phyloP scores from a whole-genome alignment of 2,113 vertebrate genomes.

The Tyrannus savana region DNA sequence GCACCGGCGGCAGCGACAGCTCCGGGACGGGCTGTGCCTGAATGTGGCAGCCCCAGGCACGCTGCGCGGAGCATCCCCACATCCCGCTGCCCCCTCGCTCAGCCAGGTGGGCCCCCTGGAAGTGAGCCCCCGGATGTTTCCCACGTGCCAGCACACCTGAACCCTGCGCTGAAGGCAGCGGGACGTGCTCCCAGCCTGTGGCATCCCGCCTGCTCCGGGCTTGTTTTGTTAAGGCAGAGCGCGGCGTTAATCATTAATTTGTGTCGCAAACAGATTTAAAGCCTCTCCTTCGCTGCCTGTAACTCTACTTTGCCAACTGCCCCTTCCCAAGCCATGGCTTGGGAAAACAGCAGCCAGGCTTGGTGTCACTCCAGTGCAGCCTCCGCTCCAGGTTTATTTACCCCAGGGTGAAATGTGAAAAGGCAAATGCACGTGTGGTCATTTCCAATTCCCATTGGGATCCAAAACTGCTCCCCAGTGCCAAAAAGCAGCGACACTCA shows the following conservation, averaged over 20 bases:
- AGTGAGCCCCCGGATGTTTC: background rate
- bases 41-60: background rate
- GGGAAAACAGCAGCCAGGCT: background rate
- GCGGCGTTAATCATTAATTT: background rate
- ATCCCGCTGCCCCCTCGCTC: background rate
- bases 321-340: background rate
- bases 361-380: background rate
- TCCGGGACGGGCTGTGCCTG: background rate
- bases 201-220: background rate
- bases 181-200: background rate
- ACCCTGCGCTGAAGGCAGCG: background rate
- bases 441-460: background rate
- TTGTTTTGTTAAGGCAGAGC: background rate
- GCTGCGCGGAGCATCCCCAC: background rate
- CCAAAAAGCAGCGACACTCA: background rate
- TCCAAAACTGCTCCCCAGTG: background rate
- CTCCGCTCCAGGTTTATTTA: background rate
- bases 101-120: background rate
- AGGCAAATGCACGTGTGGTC: background rate
- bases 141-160: background rate
- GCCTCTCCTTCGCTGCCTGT: background rate
- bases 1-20: background rate
- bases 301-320: background rate
- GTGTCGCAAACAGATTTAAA: background rate
- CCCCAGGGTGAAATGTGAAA: background rate